Conservation (phyloP, 1,140 invertebrate genomes). For the Rhynchophorus ferrugineus region DNA sequence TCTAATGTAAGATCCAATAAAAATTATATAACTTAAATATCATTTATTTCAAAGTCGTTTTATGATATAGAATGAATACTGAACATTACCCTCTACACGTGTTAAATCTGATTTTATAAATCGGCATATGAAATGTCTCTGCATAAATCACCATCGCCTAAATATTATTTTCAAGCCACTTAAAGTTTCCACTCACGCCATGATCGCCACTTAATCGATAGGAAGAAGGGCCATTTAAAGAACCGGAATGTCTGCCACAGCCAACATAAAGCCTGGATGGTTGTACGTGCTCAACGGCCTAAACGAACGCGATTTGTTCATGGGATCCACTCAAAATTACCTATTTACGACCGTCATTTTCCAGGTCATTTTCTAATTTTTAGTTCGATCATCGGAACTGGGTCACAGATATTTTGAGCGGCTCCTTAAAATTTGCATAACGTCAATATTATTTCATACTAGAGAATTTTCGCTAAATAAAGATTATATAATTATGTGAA, state of each 20-base stretch:
- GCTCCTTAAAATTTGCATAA: too few species aligned
- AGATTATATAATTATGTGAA: too few species aligned
- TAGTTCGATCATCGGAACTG: not conserved
- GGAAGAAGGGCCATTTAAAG: not conserved
- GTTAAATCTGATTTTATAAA: too few species aligned
- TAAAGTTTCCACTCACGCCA: not conserved
- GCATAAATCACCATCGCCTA: too few species aligned
- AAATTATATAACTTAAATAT: too few species aligned
- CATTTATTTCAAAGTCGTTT: too few species aligned
- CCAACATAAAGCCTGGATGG: not conserved
- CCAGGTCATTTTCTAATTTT: not conserved
- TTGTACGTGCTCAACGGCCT: conserved; percentile 4
- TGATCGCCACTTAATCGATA: conserved; percentile 1
- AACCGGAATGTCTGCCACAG: not conserved
- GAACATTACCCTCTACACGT: too few species aligned
- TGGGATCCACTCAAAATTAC: not conserved
- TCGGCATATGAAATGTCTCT: too few species aligned
- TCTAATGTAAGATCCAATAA: too few species aligned
- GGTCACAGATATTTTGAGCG: not conserved
- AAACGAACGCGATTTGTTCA: not conserved
- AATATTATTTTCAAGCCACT: not conserved
- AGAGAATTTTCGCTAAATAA: too few species aligned
- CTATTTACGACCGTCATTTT: not conserved
- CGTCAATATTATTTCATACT: too few species aligned
- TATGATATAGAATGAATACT: too few species aligned